These are phyloP conservation scores for Macaca fascicularis DNA, from an alignment of 2,113 vertebrate genomes.

Conservation along the genomic window DNA sequence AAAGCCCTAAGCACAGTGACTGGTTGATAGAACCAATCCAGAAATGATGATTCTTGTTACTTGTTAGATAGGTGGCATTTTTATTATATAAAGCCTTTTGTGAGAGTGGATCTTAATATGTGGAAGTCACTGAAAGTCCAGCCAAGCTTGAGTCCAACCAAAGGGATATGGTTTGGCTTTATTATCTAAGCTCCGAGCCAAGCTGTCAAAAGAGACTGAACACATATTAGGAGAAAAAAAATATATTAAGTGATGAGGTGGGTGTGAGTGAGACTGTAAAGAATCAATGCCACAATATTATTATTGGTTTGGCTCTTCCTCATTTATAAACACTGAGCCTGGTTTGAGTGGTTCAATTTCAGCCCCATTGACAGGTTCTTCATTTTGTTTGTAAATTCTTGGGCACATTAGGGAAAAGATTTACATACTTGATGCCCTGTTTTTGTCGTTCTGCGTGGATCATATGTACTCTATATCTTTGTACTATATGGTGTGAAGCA, in stretches of 20 bases:
- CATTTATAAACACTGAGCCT: slow-evolving; percentile 63
- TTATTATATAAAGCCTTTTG: slow-evolving; percentile 24
- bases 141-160: slow-evolving; percentile 69
- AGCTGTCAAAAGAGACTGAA: slow-evolving; percentile 64
- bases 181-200: slow-evolving; percentile 55
- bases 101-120: slow-evolving; percentile 54
- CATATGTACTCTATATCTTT: not conserved
- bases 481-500: not conserved
- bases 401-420: not conserved
- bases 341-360: slow-evolving; percentile 39
- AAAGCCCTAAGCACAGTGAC: not conserved
- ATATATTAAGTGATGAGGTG: slow-evolving; percentile 72
- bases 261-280: slow-evolving; percentile 67
- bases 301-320: slow-evolving; percentile 75
- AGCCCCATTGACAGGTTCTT: slow-evolving; percentile 43
- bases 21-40: not conserved
- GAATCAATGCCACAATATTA: slow-evolving; percentile 73
- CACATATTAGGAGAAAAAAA: slow-evolving; percentile 69
- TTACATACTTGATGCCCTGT: not conserved
- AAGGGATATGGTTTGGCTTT: slow-evolving; percentile 74
- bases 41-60: not conserved
- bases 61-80: slow-evolving; percentile 24
- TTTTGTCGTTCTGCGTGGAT: not conserved
- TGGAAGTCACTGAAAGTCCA: slow-evolving; percentile 71
- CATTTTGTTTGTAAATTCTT: slow-evolving; percentile 58